These are phyloP conservation scores for Borostomias antarcticus DNA, from an alignment of 2,797 vertebrate species.

Conservation along the genomic window DNA sequence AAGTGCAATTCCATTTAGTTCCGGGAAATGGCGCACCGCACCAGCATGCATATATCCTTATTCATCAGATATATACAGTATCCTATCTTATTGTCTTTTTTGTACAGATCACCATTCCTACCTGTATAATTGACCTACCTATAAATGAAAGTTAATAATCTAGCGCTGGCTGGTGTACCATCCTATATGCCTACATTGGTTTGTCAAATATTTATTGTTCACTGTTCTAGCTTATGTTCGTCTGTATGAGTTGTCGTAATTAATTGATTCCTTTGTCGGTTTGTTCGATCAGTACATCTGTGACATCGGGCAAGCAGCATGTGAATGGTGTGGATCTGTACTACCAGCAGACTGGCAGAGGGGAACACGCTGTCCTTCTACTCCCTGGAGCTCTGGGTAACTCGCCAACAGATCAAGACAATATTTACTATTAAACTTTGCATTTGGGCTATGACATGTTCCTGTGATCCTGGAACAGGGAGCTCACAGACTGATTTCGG, in stretches of 20 bases:
- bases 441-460: too few species aligned
- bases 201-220: too few species aligned
- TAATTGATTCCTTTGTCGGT: slow-evolving; percentile 13
- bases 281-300: slow-evolving; percentile 68
- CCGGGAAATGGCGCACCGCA: slow-evolving; percentile 60
- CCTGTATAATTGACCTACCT: too few species aligned
- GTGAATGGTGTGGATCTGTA: slow-evolving; percentile 86
- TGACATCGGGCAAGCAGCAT: slow-evolving; percentile 70
- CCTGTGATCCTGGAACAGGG: slow-evolving; percentile 74
- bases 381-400: slow-evolving; percentile 90
- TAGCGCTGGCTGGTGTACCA: too few species aligned
- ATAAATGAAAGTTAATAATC: too few species aligned
- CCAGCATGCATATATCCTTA: too few species aligned
- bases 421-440: background rate
- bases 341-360: slow-evolving; percentile 82
- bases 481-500: slow-evolving; percentile 85
- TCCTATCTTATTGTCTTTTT: too few species aligned
- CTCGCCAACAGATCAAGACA: background rate
- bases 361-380: slow-evolving; percentile 82
- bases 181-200: too few species aligned
- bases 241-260: background rate
- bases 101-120: too few species aligned
- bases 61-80: too few species aligned
- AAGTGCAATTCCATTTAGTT: background rate
- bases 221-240: background rate